Evolutionary conservation across 2,888 invertebrate genomes (phyloP).

Genomic region (Athripsodes cinereus): DNA sequence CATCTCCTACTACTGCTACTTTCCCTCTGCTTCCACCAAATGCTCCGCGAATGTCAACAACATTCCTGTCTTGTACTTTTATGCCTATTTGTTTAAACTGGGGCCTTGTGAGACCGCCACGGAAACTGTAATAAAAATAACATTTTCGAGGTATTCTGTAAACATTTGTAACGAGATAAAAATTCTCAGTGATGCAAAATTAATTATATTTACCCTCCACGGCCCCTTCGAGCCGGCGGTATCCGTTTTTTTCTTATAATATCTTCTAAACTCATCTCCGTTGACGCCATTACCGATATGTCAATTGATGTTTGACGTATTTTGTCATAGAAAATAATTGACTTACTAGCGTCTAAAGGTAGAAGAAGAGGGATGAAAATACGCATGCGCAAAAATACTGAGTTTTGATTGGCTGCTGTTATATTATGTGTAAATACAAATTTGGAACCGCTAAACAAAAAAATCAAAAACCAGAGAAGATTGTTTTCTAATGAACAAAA

Average conservation of each 20-base stretch:
- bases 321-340: not conserved
- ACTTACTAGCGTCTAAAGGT: no score
- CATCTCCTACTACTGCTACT: slow-evolving; percentile 50
- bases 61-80: not conserved
- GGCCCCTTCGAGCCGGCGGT: slow-evolving; percentile 11
- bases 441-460: no score
- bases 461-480: no score
- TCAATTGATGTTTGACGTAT: not conserved
- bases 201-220: slow-evolving; percentile 15
- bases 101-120: slow-evolving; percentile 13
- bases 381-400: no score
- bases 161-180: not conserved
- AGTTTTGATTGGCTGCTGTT: no score
- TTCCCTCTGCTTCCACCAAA: slow-evolving; percentile 9
- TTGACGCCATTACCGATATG: slow-evolving; percentile 17
- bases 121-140: slow-evolving; percentile 3
- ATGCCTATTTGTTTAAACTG: slow-evolving; percentile 13
- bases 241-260: slow-evolving; percentile 41
- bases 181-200: not conserved
- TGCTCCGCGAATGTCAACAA: slow-evolving; percentile 7
- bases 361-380: no score
- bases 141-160: slow-evolving; percentile 2
- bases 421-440: no score
- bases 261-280: slow-evolving; percentile 44
- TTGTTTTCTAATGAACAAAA: no score